Percentiles rank a stretch among this genome's conserved stretches.
phyloP scores from a whole-genome alignment of 2,888 invertebrate genomes.

The Cryptocheilus praepositus region DNA sequence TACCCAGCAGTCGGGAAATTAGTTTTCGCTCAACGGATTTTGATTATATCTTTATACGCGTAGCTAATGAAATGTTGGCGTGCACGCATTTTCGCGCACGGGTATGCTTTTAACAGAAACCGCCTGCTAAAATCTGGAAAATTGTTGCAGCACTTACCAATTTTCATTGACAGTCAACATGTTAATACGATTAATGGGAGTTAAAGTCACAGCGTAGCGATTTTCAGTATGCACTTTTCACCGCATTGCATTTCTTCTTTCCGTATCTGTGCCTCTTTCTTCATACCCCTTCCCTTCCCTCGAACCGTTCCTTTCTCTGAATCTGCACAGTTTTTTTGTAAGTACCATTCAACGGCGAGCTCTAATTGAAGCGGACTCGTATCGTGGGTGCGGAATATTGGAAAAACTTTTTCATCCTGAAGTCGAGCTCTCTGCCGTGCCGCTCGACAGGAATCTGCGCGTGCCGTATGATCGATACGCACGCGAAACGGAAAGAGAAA shows the following conservation, averaged over 20 bases:
- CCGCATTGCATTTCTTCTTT: constrained; percentile 2
- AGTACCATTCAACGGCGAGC: constrained; percentile 56
- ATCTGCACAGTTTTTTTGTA: constrained; percentile 28
- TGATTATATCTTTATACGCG: too few species aligned
- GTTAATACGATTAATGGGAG: too few species aligned
- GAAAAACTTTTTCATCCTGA: constrained; percentile 41
- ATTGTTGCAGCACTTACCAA: too few species aligned
- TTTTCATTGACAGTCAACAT: too few species aligned
- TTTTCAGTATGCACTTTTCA: too few species aligned
- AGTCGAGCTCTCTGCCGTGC: background rate
- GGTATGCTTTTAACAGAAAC: too few species aligned
- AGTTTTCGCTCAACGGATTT: too few species aligned
- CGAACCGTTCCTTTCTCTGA: constrained; percentile 3
- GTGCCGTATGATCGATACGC: constrained; percentile 50
- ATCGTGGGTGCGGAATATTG: constrained; percentile 39
- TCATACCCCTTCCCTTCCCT: background rate
- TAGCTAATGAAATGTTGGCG: too few species aligned
- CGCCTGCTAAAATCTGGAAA: too few species aligned
- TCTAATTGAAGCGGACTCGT: constrained; percentile 59
- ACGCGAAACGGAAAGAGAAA: constrained; percentile 21
- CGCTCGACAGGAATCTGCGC: constrained; percentile 41
- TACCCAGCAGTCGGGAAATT: too few species aligned
- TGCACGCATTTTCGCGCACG: too few species aligned
- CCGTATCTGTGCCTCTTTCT: background rate
- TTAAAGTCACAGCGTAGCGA: too few species aligned